phyloP scores from a whole-genome alignment of 64 coral and sea anemone species.

The Stylophora pistillata region DNA sequence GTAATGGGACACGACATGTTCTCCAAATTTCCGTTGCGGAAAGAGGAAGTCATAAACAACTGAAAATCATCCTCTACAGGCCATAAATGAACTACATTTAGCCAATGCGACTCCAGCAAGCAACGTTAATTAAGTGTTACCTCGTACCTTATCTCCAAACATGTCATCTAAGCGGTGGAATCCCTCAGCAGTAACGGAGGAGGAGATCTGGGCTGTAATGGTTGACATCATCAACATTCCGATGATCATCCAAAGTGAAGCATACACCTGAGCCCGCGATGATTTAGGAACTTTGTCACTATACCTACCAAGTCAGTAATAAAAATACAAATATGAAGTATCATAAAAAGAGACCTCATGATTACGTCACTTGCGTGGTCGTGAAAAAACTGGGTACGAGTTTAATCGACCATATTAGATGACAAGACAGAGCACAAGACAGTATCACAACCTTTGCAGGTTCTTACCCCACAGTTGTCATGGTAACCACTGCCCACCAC shows the following conservation, averaged over 20 bases:
- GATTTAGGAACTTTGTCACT: conserved; percentile 84
- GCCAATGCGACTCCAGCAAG: too few species aligned
- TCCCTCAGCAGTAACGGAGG: background rate
- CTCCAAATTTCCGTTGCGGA: too few species aligned
- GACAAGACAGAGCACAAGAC: too few species aligned
- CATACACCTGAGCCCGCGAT: conserved; percentile 47
- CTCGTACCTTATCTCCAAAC: background rate
- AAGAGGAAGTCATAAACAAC: background rate
- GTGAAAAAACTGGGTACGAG: too few species aligned
- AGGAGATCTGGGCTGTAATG: conserved; percentile 42
- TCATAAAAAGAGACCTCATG: background rate
- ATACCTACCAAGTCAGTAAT: conserved; percentile 52
- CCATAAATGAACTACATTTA: too few species aligned
- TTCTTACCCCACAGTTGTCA: background rate
- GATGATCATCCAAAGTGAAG: conserved; percentile 78
- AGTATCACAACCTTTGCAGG: background rate
- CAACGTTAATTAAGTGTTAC: background rate
- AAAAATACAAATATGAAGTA: background rate
- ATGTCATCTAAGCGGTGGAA: background rate
- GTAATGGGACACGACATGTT: too few species aligned
- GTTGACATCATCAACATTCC: conserved; percentile 74
- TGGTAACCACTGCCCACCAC: background rate
- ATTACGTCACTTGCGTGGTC: too few species aligned
- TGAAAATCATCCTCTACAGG: background rate
- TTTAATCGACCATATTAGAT: too few species aligned